These are phyloP conservation scores for Apomyelois bistriatella DNA, from an alignment of 2,888 invertebrate genomes.

Conservation along the genomic window DNA sequence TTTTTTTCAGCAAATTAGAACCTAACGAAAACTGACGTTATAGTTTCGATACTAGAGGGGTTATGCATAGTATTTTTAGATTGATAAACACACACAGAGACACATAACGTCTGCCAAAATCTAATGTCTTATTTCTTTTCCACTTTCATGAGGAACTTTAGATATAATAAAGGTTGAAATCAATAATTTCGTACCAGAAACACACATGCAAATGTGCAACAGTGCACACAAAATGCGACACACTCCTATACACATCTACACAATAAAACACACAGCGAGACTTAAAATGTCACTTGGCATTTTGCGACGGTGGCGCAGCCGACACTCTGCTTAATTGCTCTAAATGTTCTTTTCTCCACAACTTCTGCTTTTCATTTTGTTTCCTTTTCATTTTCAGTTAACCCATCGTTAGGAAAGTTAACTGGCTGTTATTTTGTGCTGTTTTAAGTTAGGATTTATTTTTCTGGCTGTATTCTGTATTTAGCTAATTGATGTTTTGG, in stretches of 20 bases:
- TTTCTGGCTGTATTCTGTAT: background rate
- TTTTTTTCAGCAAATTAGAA: too few relatives aligned
- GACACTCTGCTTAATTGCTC: conserved; percentile 8
- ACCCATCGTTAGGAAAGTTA: background rate
- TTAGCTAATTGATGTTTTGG: too few relatives aligned
- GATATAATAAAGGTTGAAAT: too few relatives aligned
- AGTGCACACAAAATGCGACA: background rate
- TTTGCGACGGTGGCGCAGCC: background rate
- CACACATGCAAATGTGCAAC: background rate
- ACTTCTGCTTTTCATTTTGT: conserved; percentile 15
- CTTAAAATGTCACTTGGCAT: background rate
- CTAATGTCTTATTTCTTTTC: too few relatives aligned
- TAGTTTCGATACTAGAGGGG: too few relatives aligned
- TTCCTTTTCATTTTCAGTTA: background rate
- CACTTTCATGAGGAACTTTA: too few relatives aligned
- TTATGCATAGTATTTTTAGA: too few relatives aligned
- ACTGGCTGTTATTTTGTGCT: conserved; percentile 1
- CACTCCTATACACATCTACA: background rate
- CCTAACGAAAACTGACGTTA: too few relatives aligned
- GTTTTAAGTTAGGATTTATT: background rate
- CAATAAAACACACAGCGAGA: background rate
- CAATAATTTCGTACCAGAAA: too few relatives aligned
- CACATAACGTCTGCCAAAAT: too few relatives aligned
- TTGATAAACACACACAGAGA: too few relatives aligned
- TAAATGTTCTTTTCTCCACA: conserved; percentile 20